Conservation (phyloP, 2,113 vertebrate species). For the Psephotus haematonotus region DNA sequence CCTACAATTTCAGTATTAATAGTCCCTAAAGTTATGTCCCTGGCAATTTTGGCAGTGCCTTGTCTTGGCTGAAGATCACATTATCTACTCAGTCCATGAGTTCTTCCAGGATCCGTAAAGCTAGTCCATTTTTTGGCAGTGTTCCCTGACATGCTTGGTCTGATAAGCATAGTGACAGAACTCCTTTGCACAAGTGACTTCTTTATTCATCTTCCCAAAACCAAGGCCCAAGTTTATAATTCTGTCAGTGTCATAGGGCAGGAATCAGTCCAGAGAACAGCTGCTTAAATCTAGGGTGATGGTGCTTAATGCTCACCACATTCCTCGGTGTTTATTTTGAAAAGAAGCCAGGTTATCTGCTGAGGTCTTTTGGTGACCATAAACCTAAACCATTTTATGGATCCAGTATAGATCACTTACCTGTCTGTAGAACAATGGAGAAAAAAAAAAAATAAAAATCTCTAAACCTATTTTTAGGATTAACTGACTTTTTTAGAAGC, state of each 20-base stretch:
- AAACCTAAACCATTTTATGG: background rate
- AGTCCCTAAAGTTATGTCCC: background rate
- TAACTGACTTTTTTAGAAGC: background rate
- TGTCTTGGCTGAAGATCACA: background rate
- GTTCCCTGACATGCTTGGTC: background rate
- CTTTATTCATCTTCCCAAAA: background rate
- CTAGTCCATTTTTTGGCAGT: background rate
- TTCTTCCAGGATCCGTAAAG: background rate
- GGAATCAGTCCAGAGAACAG: background rate
- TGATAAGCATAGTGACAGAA: background rate
- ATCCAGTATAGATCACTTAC: background rate
- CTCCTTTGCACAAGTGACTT: background rate
- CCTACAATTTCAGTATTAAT: background rate
- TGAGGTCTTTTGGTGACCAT: background rate
- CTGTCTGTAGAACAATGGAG: background rate
- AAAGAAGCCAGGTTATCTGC: background rate
- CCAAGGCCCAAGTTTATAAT: background rate
- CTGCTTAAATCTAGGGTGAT: background rate
- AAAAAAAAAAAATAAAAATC: background rate
- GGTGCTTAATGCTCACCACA: background rate
- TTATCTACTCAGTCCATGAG: background rate
- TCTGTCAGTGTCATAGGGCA: background rate
- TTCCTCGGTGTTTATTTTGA: background rate
- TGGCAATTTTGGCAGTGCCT: background rate
- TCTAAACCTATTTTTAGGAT: background rate